Conservation (phyloP, 1,140 invertebrate genomes). For the Drosophila pandora region DNA sequence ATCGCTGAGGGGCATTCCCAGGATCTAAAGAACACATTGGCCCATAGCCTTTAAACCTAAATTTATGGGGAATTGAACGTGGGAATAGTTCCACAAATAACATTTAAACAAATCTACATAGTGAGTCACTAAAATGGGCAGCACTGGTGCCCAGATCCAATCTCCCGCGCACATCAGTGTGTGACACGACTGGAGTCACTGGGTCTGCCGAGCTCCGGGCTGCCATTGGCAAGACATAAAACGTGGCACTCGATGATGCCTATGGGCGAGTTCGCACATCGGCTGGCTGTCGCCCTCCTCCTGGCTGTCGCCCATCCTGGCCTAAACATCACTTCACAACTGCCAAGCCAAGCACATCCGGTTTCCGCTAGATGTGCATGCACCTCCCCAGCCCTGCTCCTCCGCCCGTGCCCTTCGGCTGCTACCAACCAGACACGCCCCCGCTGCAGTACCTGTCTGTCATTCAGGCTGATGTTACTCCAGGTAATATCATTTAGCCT, state of each 20-base stretch:
- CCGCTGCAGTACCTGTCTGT: conserved; percentile 51
- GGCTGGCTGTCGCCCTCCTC: background rate
- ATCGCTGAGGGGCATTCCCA: too few relatives aligned
- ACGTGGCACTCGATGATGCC: conserved; percentile 79
- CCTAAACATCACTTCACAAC: conserved; percentile 78
- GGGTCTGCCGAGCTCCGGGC: conserved; percentile 32
- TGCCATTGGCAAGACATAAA: conserved; percentile 74
- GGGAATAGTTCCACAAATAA: too few relatives aligned
- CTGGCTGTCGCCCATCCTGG: conserved; percentile 28
- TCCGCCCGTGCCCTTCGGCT: background rate
- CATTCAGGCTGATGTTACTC: conserved; percentile 79
- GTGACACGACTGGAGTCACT: conserved; percentile 43
- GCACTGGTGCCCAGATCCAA: conserved; percentile 1
- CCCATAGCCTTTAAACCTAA: too few relatives aligned
- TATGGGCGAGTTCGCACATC: conserved; percentile 71
- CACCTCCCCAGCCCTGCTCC: background rate
- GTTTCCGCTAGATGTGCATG: conserved; percentile 75
- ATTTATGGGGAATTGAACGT: too few relatives aligned
- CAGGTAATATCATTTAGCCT: conserved; percentile 80
- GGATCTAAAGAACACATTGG: too few relatives aligned
- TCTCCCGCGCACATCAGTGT: conserved; percentile 11
- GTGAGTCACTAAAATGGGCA: background rate
- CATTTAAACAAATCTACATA: background rate
- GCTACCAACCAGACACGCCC: background rate
- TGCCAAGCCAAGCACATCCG: conserved; percentile 80